A percentile compares a stretch with the other conserved stretches of the same genome.
Conservation (phyloP, 23 tunicate species). For the Halocynthia aurantium region DNA sequence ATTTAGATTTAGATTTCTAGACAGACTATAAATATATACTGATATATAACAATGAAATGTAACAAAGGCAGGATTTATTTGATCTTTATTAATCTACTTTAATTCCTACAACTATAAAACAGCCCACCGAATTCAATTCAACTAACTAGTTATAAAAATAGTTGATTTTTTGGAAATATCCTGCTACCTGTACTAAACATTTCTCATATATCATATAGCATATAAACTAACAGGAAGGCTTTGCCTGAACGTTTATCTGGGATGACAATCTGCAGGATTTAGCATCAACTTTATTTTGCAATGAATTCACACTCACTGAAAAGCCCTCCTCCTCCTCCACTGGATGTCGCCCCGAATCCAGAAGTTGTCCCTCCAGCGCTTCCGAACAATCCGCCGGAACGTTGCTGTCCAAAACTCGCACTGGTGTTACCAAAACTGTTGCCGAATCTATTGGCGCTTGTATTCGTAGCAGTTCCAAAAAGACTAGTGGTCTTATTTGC, state of each 20-base stretch:
- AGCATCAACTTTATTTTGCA: not conserved
- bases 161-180: too few species aligned
- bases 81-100: too few species aligned
- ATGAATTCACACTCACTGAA: conserved; percentile 22
- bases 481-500: conserved; percentile 44
- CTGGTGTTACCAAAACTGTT: conserved; percentile 23
- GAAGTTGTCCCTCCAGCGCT: conserved; percentile 42
- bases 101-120: too few species aligned
- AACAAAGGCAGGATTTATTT: too few species aligned
- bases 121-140: too few species aligned
- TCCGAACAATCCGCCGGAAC: conserved; percentile 57
- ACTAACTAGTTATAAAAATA: too few species aligned
- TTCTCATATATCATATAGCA: too few species aligned
- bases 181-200: too few species aligned
- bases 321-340: conserved; percentile 38
- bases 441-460: conserved; percentile 49
- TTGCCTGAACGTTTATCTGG: not conserved
- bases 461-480: conserved; percentile 40
- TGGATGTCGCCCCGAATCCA: conserved; percentile 23
- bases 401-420: conserved; percentile 28
- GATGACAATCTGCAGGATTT: not conserved
- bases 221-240: not conserved
- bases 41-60: too few species aligned
- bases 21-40: too few species aligned
- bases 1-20: too few species aligned